Evolutionary conservation across 2,113 vertebrate species (phyloP), one percentile per base, ranked within the genome.

Genomic region (Heloderma charlesbogerti): DNA sequence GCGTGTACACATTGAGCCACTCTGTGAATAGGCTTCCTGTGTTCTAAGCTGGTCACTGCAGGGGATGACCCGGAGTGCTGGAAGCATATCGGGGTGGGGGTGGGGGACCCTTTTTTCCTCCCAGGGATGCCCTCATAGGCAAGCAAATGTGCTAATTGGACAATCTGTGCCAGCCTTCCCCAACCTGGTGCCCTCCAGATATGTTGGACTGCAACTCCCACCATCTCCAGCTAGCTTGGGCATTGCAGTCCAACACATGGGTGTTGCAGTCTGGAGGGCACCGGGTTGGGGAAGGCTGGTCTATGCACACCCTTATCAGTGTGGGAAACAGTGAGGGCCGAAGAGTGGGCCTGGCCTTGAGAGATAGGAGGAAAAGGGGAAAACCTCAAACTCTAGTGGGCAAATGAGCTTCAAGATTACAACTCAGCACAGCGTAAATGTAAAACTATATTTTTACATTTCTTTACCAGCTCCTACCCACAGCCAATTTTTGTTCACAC

Each of bases 301-400:
- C 60, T 20, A 48, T 78, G 43, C 25, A 79, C 77, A 51, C 16
- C 89, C 60, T 45, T 69, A 69, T 79, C 75, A 54, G 45, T 15
- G 6, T 69, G n/a, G 27, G 82, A 74, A 34, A 25, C 29, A 40
- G 5, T 10, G 37, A 75, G 29, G 13, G 69, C 88, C 63, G 69
- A 84, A 84, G 69, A 84, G 74, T 37, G 75, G 13, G 75, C 54
- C 84, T 90, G 89, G 63, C 10, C 45, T 80, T 54, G 27, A 43
- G 6, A 1, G 89, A 90, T 71, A 90, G 43, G 43, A 90, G 9
- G 27, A 69, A 80, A 69, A 80, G 63, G 18, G 77, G 75, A 37
- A 90, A 90, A 69, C 89, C 89, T 43, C 84, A 90, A 90, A 80
- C 45, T n/a, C 77, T 31, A 31, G 60, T 79, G 60, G 34, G 63